phyloP scores from a whole-genome alignment of 2,113 vertebrate species.

The Macroglossus sobrinus region DNA sequence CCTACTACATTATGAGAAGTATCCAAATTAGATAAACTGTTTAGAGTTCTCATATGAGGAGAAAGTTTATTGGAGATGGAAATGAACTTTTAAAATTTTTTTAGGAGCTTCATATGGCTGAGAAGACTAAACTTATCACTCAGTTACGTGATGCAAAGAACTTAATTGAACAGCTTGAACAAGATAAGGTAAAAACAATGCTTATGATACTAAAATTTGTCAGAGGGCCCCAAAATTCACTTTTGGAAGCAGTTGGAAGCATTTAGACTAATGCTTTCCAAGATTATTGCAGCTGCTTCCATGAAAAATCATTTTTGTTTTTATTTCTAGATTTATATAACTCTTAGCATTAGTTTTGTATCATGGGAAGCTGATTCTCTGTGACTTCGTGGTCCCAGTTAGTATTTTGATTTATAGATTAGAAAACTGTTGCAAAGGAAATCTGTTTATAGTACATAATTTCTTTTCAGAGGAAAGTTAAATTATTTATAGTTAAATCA shows the following conservation, averaged over 20 bases:
- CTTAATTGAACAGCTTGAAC: constrained; percentile 96
- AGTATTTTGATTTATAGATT: constrained; percentile 27
- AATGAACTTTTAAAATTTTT: constrained; percentile 70
- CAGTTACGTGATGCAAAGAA: constrained; percentile 97
- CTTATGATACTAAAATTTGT: constrained; percentile 25
- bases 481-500: constrained; percentile 8
- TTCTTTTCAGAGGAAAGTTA: constrained; percentile 39
- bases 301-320: constrained; percentile 20
- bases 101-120: constrained; percentile 94
- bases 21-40: constrained; percentile 39
- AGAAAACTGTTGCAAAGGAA: constrained; percentile 5
- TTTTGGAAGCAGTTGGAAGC: constrained; percentile 42
- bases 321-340: constrained; percentile 32
- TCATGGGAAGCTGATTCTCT: constrained; percentile 26
- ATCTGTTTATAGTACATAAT: background rate
- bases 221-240: background rate
- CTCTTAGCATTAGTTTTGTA: constrained; percentile 25
- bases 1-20: background rate
- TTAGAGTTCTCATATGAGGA: constrained; percentile 46
- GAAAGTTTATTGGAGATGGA: constrained; percentile 57
- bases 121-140: constrained; percentile 97
- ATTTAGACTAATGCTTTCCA: background rate
- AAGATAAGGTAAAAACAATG: constrained; percentile 94
- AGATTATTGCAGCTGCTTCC: constrained; percentile 57
- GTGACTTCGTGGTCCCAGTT: background rate